Conservation (phyloP, 1,140 invertebrate genomes). For the Notospermus geniculatus region DNA sequence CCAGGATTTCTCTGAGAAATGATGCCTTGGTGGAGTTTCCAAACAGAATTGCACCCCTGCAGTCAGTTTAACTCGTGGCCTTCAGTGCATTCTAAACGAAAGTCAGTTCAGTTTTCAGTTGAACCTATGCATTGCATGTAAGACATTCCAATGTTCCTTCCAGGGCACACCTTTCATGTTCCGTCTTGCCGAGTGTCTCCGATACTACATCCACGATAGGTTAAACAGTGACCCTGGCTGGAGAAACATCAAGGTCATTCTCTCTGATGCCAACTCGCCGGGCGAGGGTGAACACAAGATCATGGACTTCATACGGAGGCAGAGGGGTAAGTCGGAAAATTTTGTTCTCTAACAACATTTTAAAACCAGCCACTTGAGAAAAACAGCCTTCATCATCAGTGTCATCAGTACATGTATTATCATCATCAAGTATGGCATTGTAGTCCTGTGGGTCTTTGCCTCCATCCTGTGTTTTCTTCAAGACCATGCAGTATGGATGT, state of each 20-base stretch:
- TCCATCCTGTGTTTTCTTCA: too few relatives aligned
- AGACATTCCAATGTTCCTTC: too few relatives aligned
- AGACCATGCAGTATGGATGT: too few relatives aligned
- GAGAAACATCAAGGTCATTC: conserved; percentile 88
- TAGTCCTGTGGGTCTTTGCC: too few relatives aligned
- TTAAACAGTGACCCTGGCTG: conserved; percentile 95
- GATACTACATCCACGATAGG: conserved; percentile 94
- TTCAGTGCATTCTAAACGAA: neutral
- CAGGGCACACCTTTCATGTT: conserved; percentile 98
- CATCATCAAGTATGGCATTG: neutral
- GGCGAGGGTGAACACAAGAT: conserved; percentile 99
- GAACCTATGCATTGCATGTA: neutral
- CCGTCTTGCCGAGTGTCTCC: conserved; percentile 85
- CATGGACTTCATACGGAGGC: conserved; percentile 97
- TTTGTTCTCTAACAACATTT: too few relatives aligned
- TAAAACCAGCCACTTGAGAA: too few relatives aligned
- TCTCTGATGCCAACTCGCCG: conserved; percentile 98
- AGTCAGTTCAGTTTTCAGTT: neutral
- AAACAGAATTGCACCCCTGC: neutral
- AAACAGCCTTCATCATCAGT: too few relatives aligned
- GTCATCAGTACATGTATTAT: neutral
- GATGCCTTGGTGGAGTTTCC: conserved; percentile 19
- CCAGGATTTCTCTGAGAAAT: too few relatives aligned
- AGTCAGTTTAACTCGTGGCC: neutral
- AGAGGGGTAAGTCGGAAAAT: conserved; percentile 74